Evolutionary conservation across 30 jellyfish, hydroid and myxozoan species (phyloP).

Genomic region (Rhopilema esculentum): DNA sequence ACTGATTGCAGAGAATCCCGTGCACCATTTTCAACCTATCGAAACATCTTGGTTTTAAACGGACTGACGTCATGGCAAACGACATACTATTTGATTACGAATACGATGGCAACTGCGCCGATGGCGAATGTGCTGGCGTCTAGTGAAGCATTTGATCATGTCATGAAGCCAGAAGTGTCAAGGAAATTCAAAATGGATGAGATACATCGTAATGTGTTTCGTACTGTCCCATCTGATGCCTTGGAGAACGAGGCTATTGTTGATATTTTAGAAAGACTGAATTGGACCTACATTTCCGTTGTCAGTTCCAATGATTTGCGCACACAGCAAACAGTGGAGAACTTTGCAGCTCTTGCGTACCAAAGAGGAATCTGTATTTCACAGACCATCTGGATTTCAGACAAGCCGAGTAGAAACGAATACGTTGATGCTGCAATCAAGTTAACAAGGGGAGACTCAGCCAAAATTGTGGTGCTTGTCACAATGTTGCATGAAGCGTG

Average conservation of each 20-base stretch:
- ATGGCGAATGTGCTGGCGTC: conserved; percentile 14
- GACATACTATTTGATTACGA: conserved; percentile 7
- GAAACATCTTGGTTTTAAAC: conserved; percentile 5
- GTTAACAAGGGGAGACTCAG: conserved; percentile 6
- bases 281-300: conserved; percentile 65
- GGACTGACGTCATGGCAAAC: conserved; percentile 45
- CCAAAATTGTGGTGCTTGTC: conserved; percentile 50
- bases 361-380: conserved; percentile 59
- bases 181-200: neutral
- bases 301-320: conserved; percentile 35
- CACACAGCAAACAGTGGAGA: conserved; percentile 43
- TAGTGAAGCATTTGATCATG: conserved; percentile 13
- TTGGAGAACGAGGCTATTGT: conserved; percentile 52
- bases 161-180: neutral
- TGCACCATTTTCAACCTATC: conserved; percentile 27
- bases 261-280: conserved; percentile 36
- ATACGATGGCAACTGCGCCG: conserved; percentile 18
- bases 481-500: conserved; percentile 54
- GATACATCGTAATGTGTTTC: conserved; percentile 45
- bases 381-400: conserved; percentile 7
- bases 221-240: conserved; percentile 79
- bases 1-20: conserved; percentile 40
- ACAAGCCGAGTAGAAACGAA: conserved; percentile 11
- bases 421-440: conserved; percentile 3
- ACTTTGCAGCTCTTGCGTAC: conserved; percentile 1